Evolutionary conservation across 1,140 invertebrate genomes (phyloP).

Genomic region (Lepidostoma basale): DNA sequence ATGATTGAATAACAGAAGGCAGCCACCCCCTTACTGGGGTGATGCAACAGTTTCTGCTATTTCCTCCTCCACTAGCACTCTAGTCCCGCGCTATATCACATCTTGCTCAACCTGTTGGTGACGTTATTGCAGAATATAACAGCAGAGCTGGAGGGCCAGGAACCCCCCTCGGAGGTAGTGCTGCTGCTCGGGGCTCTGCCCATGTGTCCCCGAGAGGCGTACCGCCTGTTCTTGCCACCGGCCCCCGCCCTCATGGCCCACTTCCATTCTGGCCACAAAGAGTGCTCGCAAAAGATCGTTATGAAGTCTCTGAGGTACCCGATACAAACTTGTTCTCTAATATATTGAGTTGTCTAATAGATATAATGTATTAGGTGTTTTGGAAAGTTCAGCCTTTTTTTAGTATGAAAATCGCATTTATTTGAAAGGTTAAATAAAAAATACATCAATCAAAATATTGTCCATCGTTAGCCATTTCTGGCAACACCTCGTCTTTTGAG

Average conservation of each 20-base stretch:
- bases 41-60: background rate
- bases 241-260: conserved; percentile 5
- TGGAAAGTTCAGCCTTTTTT: background rate
- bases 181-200: conserved; percentile 31
- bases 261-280: conserved; percentile 22
- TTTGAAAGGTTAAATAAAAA: background rate
- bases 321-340: background rate
- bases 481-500: no score
- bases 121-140: conserved; percentile 38
- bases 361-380: background rate
- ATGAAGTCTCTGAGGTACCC: conserved; percentile 33
- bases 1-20: background rate
- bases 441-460: no score
- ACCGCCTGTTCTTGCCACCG: conserved; percentile 23
- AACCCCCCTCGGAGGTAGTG: conserved; percentile 29
- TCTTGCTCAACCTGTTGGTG: background rate
- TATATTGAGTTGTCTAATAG: background rate
- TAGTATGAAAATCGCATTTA: no score
- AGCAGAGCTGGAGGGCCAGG: conserved; percentile 30
- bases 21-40: background rate
- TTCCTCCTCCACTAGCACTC: background rate
- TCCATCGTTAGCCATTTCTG: no score
- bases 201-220: conserved; percentile 34
- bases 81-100: background rate
- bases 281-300: conserved; percentile 18